Base-by-base conservation (phyloP, 2,797 vertebrate species). In the Neopelma chrysocephalum region DNA sequence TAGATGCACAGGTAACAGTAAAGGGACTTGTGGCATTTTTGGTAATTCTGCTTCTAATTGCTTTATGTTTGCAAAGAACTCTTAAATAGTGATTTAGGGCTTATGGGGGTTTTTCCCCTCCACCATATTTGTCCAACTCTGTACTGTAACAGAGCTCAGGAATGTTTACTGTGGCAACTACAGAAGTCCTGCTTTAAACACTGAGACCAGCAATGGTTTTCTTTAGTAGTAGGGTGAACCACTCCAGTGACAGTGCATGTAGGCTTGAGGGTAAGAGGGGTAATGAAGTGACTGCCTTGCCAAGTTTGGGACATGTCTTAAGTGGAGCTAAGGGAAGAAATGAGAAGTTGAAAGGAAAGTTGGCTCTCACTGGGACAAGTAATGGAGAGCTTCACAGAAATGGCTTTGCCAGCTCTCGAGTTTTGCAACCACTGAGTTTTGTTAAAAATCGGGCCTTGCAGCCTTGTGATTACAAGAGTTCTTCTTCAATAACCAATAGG, bases 1-100 rank as follows among this genome's bases (percentile, higher is more conserved):
- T 96, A 97, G 96, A 96, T 95, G 53, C 88, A 96, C 94, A 97
- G 96, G 94, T 96, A 96, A 97, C 80, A 96, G 96, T 93, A 92
- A 96, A 95, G 94, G 95, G 91, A 92, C 90, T 95, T 60, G 22
- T 77, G 90, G 71, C 80, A 91, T 90, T 93, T 81, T 84, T 90
- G 61, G 17, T 83, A 65, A 95, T 83, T 83, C 54, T 95, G 61
- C 65, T 96, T 89, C 87, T 95, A 75, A 62, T 66, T 60, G 68
- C 60, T 76, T 25, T 62, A 43, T 77, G 47, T 87, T 92, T 84
- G 51, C 62, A 73, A 77, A 90, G 93, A 94, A 73, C 56, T 93
- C 88, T 93, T 77, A 87, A 90, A 70, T 4, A 72, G 58, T 25
- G 19, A 56, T 84, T 60, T 78, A 86, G 32, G 9, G 5, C 51